These are phyloP conservation scores for Trichonephila inaurata DNA, from an alignment of 1,140 invertebrate species.

Conservation along the genomic window DNA sequence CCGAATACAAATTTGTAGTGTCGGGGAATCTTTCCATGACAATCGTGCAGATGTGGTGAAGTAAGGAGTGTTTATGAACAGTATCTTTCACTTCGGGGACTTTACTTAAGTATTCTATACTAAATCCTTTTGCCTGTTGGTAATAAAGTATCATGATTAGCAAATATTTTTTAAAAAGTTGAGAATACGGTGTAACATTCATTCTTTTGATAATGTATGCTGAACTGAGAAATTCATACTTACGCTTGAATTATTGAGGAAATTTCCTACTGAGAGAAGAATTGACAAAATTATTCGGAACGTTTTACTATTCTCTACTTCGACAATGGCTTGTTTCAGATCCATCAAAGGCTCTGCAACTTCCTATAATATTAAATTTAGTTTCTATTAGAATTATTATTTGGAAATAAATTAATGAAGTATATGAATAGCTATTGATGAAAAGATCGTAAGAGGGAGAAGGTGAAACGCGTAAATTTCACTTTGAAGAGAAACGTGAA, in stretches of 20 bases:
- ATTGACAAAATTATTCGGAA: slow-evolving; percentile 97
- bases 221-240: neutral
- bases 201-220: neutral
- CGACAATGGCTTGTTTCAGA: slow-evolving; percentile 96
- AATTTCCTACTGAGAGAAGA: slow-evolving; percentile 96
- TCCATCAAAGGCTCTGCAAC: slow-evolving; percentile 99
- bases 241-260: slow-evolving; percentile 93
- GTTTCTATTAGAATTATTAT: no score
- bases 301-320: slow-evolving; percentile 93
- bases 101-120: slow-evolving; percentile 98
- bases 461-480: no score
- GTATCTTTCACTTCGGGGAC: slow-evolving; percentile 99
- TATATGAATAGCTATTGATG: no score
- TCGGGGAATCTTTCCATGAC: slow-evolving; percentile 98
- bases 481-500: no score
- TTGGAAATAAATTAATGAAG: no score
- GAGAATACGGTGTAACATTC: neutral
- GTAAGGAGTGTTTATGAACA: slow-evolving; percentile 97
- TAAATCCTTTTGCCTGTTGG: slow-evolving; percentile 92
- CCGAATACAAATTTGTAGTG: slow-evolving; percentile 95
- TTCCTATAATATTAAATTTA: slow-evolving; percentile 84
- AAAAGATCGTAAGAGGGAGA: no score
- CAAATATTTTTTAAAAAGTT: neutral
- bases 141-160: neutral
- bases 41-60: slow-evolving; percentile 98